Percentiles rank a stretch among this genome's conserved stretches.
Conservation (phyloP, 2,113 vertebrate genomes). For the Cottus gobio region DNA sequence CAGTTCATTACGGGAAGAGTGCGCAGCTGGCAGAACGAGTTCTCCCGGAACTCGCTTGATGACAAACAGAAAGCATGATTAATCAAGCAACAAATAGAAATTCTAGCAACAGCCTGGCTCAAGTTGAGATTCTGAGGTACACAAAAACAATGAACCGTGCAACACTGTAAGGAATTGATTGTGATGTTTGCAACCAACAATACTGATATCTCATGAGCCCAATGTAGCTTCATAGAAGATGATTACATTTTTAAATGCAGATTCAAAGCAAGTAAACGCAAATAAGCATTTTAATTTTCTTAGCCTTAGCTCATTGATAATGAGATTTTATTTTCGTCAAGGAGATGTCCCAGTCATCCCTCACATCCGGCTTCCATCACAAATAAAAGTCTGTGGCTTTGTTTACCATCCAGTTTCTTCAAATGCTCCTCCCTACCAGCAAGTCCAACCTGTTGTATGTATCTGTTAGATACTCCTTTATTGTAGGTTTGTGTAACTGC, state of each 20-base stretch:
- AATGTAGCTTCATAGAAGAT: too few relatives aligned
- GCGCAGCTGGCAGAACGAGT: slow-evolving; percentile 29
- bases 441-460: too few relatives aligned
- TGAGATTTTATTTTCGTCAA: slow-evolving; percentile 66
- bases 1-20: slow-evolving; percentile 45
- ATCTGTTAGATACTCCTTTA: too few relatives aligned
- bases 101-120: slow-evolving; percentile 12
- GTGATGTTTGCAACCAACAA: not conserved
- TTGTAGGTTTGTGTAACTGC: too few relatives aligned
- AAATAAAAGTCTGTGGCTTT: slow-evolving; percentile 51
- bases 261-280: too few relatives aligned
- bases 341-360: slow-evolving; percentile 69
- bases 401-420: slow-evolving; percentile 3
- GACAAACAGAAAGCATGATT: slow-evolving; percentile 53
- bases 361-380: slow-evolving; percentile 66
- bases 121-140: slow-evolving; percentile 33
- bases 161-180: not conserved
- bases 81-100: too few relatives aligned
- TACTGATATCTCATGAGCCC: too few relatives aligned
- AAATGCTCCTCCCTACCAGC: too few relatives aligned
- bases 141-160: not conserved
- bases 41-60: slow-evolving; percentile 55
- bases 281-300: slow-evolving; percentile 77
- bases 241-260: too few relatives aligned
- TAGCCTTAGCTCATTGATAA: slow-evolving; percentile 82